Base-by-base conservation (phyloP, 2,113 vertebrate genomes). In the Cathartes aura region DNA sequence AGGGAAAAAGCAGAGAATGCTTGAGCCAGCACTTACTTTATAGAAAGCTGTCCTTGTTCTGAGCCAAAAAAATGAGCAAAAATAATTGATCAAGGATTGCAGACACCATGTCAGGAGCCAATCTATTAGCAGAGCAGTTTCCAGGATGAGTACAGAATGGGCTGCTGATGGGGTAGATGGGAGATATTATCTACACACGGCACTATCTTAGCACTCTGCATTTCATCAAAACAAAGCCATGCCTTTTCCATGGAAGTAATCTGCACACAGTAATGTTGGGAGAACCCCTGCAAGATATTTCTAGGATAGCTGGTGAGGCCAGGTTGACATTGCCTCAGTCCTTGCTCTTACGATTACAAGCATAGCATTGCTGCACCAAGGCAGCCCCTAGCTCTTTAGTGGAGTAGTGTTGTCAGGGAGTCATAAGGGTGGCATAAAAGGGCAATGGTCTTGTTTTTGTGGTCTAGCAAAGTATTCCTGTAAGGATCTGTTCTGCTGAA, bases 21-120 rank as follows among this genome's bases (percentile, higher is more conserved):
- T 68, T 95, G 73, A 96, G 70, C 52, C 83, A 96, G 68, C 60
- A 87, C 21, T 78, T 62, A 66, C 55, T 95, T 87, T 82, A 52
- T 73, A 87, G 83, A 95, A 95, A 95, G 56, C 60, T 71, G 64
- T 52, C 48, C 82, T 52, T 82, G 67, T 55, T 79, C 32, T 27
- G 72, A 95, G 68, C 50, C 68, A 63, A 81, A 85, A 73, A 88
- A 81, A 67, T 16, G n/a, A 89, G 38, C 30, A 96, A 94, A 91
- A 93, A 79, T 38, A 91, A 82, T 91, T 71, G 43, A 64, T 84
- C 56, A 84, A 91, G 70, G 40, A 36, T 58, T 60, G 53, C 56
- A 91, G 80, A 82, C 60, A 79, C 72, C 12, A 2, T 75, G 66
- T 45, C 52, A 93, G 52, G 43, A 92, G 43, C 55, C 59, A 89